A percentile compares a stretch with the other conserved stretches of the same genome.
Evolutionary conservation across 2,797 vertebrate species (phyloP).

Genomic region (Lutjanus argentimaculatus): DNA sequence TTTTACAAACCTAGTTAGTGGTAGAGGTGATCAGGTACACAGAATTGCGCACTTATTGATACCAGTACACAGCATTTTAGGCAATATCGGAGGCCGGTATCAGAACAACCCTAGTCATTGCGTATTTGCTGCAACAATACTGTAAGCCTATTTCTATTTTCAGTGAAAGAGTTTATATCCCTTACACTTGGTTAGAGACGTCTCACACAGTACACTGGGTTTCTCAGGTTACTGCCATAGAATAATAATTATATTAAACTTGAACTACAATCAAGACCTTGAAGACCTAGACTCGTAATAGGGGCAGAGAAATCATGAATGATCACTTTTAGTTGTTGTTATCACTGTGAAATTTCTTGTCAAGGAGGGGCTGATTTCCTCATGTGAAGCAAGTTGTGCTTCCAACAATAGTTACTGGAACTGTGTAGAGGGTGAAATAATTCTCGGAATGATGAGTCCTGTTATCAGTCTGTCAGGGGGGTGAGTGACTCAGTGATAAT

Average conservation of each 20-base stretch:
- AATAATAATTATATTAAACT: constrained; percentile 29
- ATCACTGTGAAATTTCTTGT: constrained; percentile 30
- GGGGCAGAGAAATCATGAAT: constrained; percentile 2
- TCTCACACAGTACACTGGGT: not conserved
- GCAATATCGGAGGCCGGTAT: too few species aligned
- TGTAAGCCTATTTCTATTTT: not conserved
- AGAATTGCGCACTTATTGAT: too few species aligned
- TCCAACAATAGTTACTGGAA: constrained; percentile 42
- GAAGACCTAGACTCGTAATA: not conserved
- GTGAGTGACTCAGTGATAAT: constrained; percentile 18
- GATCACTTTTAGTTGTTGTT: constrained; percentile 28
- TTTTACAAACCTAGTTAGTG: not conserved
- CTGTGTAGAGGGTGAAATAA: constrained; percentile 16
- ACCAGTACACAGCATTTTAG: too few species aligned
- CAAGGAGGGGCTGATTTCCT: not conserved
- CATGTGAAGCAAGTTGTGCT: constrained; percentile 18
- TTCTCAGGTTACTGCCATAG: constrained; percentile 15
- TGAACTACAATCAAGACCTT: constrained; percentile 13
- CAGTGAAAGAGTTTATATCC: not conserved
- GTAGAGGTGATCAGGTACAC: too few species aligned
- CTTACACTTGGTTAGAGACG: not conserved
- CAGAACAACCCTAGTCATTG: too few species aligned
- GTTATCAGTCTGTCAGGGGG: constrained; percentile 33
- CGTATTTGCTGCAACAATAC: not conserved
- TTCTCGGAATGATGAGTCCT: constrained; percentile 37